Evolutionary conservation across 2,113 vertebrate species (phyloP).

Genomic region (Ranitomeya imitator): DNA sequence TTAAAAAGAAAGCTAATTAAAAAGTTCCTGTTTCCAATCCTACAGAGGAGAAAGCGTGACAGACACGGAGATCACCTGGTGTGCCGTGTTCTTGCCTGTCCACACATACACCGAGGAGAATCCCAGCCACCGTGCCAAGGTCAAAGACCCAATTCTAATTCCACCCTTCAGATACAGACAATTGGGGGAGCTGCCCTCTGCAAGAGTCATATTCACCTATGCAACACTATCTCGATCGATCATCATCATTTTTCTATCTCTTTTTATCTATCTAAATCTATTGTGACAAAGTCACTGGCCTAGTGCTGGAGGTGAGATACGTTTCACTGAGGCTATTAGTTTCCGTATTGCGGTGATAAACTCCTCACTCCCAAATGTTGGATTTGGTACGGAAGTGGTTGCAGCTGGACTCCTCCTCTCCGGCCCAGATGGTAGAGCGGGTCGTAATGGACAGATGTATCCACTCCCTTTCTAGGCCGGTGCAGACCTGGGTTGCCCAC

Average conservation of each 20-base stretch:
- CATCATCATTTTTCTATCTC: background rate
- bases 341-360: too few species aligned
- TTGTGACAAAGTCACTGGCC: too few species aligned
- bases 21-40: slow-evolving; percentile 4
- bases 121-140: background rate
- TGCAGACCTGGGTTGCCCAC: too few species aligned
- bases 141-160: background rate
- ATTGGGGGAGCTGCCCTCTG: background rate
- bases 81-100: background rate
- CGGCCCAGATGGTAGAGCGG: too few species aligned
- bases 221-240: background rate
- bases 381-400: too few species aligned
- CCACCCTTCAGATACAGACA: background rate
- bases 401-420: too few species aligned
- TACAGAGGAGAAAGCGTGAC: background rate
- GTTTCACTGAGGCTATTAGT: too few species aligned
- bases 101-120: background rate
- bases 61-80: background rate
- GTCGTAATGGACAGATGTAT: too few species aligned
- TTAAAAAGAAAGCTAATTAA: slow-evolving; percentile 46
- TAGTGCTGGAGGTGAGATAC: too few species aligned
- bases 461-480: too few species aligned
- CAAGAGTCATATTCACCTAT: background rate
- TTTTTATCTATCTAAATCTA: too few species aligned
- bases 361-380: too few species aligned